A percentile compares a stretch with the other conserved stretches of the same genome.
Conservation (phyloP, 2,113 vertebrate genomes). For the Dendropsophus ebraccatus region DNA sequence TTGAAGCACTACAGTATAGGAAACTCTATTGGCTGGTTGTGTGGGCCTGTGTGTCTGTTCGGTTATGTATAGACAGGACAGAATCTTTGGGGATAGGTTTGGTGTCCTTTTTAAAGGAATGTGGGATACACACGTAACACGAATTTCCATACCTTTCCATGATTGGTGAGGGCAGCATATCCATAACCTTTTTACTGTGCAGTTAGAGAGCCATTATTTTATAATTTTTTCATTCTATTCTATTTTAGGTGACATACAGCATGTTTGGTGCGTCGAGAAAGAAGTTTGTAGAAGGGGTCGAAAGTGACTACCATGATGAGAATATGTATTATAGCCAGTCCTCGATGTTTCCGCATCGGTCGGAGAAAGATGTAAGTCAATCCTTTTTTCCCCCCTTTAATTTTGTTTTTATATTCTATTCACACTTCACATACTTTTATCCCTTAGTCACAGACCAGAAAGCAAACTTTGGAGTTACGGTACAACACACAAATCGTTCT, state of each 20-base stretch:
- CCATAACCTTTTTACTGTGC: not conserved
- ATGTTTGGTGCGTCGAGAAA: constrained; percentile 99
- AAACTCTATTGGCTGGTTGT: too few relatives aligned
- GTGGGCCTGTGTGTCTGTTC: too few relatives aligned
- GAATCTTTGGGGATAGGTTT: too few relatives aligned
- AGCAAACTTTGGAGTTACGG: not conserved
- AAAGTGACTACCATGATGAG: constrained; percentile 96
- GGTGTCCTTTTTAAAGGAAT: too few relatives aligned
- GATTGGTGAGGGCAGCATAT: too few relatives aligned
- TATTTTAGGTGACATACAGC: constrained; percentile 95
- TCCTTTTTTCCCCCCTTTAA: not conserved
- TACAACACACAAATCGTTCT: not conserved
- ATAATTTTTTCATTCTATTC: constrained; percentile 6
- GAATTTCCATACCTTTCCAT: too few relatives aligned
- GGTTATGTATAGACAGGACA: too few relatives aligned
- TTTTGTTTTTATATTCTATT: constrained; percentile 49
- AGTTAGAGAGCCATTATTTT: not conserved
- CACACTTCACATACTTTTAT: too few relatives aligned
- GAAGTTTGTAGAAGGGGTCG: constrained; percentile 98
- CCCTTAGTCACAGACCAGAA: not conserved
- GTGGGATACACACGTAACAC: too few relatives aligned
- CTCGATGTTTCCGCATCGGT: constrained; percentile 96
- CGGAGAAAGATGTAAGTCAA: constrained; percentile 97
- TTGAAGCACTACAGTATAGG: too few relatives aligned
- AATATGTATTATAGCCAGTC: constrained; percentile 98